These are phyloP conservation scores for Spisula solida DNA, from an alignment of 2,888 invertebrate species.

Conservation along the genomic window DNA sequence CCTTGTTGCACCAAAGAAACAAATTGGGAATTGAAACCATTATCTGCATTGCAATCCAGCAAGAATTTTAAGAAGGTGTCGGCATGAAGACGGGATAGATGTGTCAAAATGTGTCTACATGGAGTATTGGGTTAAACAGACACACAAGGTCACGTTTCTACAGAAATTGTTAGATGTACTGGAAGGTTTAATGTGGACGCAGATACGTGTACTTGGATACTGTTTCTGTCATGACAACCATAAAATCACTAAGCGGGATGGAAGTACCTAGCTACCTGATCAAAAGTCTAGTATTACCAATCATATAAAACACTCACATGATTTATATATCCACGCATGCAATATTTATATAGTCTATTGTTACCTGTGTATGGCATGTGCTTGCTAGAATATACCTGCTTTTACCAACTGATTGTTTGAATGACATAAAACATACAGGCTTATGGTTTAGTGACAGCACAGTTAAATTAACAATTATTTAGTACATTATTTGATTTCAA, in stretches of 20 bases:
- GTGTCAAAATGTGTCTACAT: too few species aligned
- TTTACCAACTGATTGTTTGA: background rate
- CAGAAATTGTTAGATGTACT: too few species aligned
- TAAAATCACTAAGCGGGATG: background rate
- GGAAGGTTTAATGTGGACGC: background rate
- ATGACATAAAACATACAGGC: background rate
- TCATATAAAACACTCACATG: background rate
- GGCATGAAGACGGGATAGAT: too few species aligned
- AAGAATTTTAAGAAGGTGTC: too few species aligned
- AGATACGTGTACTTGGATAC: background rate
- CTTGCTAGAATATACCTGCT: background rate
- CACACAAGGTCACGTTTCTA: too few species aligned
- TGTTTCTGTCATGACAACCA: background rate
- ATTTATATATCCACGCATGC: conserved; percentile 18
- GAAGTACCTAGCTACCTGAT: background rate
- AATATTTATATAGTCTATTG: conserved; percentile 4
- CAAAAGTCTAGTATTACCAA: background rate
- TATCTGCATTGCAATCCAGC: too few species aligned
- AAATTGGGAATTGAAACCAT: too few species aligned
- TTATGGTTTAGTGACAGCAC: background rate
- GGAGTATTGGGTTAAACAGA: too few species aligned
- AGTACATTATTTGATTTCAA: background rate
- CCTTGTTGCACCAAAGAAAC: too few species aligned
- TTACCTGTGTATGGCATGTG: conserved; percentile 10
- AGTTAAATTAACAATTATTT: background rate